phyloP scores from a whole-genome alignment of 1,140 invertebrate genomes.

The Sitophilus oryzae region DNA sequence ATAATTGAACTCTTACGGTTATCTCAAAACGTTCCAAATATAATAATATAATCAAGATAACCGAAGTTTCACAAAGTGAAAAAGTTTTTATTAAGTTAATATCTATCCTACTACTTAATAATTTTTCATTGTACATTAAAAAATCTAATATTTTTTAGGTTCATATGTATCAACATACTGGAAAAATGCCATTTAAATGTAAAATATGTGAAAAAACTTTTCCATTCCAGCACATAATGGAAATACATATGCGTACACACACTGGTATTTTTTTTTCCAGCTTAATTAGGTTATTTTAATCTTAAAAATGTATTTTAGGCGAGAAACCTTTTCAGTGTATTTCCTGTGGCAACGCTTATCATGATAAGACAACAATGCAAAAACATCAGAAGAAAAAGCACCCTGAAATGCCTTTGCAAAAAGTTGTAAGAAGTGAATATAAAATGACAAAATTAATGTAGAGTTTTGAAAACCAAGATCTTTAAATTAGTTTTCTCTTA shows the following conservation, averaged over 20 bases:
- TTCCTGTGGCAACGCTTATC: slow-evolving; percentile 15
- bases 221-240: slow-evolving; percentile 17
- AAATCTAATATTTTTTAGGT: slow-evolving; percentile 5
- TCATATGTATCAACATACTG: slow-evolving; percentile 25
- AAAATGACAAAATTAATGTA: slow-evolving; percentile 12
- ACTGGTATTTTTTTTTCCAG: slow-evolving; percentile 14
- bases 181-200: slow-evolving; percentile 21
- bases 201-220: slow-evolving; percentile 18
- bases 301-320: slow-evolving; percentile 10
- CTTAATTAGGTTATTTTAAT: too few relatives aligned
- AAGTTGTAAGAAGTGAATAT: slow-evolving; percentile 6
- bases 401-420: slow-evolving; percentile 18
- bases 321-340: slow-evolving; percentile 19
- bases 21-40: too few relatives aligned
- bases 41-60: too few relatives aligned
- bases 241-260: slow-evolving; percentile 19
- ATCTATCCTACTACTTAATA: too few relatives aligned
- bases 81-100: too few relatives aligned
- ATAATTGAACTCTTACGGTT: too few relatives aligned
- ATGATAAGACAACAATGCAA: slow-evolving; percentile 17
- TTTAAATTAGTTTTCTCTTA: too few relatives aligned
- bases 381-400: slow-evolving; percentile 24
- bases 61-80: too few relatives aligned
- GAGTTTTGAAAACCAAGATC: too few relatives aligned
- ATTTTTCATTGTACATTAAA: too few relatives aligned